Evolutionary conservation across 2,888 invertebrate species (phyloP).

Genomic region (Polia nebulosa): DNA sequence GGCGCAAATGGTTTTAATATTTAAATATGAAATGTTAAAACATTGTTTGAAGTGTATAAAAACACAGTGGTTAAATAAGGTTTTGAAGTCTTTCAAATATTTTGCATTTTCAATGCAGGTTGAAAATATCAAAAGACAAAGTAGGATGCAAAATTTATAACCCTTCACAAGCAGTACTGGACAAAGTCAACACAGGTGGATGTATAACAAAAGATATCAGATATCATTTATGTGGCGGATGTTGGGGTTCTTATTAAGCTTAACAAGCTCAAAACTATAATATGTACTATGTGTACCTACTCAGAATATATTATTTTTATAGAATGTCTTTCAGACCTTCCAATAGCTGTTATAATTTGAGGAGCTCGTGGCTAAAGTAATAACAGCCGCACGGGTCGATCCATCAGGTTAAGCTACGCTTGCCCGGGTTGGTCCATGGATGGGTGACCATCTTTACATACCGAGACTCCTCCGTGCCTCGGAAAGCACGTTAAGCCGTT

Average conservation of each 20-base stretch:
- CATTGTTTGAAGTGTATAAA: slow-evolving; percentile 1
- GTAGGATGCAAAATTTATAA: neutral
- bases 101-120: neutral
- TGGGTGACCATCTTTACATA: no score
- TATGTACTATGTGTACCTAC: neutral
- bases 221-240: neutral
- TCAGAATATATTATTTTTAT: neutral
- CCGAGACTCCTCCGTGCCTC: no score
- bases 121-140: neutral
- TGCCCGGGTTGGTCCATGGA: no score
- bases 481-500: no score
- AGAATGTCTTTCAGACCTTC: neutral
- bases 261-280: neutral
- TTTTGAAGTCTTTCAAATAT: slow-evolving; percentile 3
- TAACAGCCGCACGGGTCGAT: no score
- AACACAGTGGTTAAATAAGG: neutral
- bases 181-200: neutral
- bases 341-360: no score
- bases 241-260: neutral
- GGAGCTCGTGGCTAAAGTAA: no score
- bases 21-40: slow-evolving; percentile 20
- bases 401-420: no score
- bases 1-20: slow-evolving; percentile 1
- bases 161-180: neutral
- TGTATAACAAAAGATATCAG: neutral